Evolutionary conservation across 2,888 invertebrate genomes (phyloP).

Genomic region (Morinoia aosen): DNA sequence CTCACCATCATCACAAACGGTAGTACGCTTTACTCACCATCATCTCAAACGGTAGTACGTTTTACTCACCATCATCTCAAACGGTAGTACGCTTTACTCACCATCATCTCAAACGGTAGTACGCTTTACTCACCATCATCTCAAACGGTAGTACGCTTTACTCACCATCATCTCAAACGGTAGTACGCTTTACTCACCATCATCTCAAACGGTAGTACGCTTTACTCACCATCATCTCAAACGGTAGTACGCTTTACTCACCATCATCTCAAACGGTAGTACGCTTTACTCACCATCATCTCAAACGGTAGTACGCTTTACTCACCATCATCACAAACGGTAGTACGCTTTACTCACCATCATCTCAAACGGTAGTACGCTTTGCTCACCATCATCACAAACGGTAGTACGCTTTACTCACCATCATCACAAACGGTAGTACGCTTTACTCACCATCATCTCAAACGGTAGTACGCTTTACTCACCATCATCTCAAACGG

Average conservation of each 20-base stretch:
- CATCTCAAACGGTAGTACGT: neutral
- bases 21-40: no score
- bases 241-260: neutral
- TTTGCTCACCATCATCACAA: conserved; percentile 5
- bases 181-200: neutral
- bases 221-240: no score
- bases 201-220: neutral
- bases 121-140: neutral
- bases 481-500: no score
- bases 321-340: conserved; percentile 28
- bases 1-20: conserved; percentile 28
- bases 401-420: no score
- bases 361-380: neutral
- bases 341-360: no score
- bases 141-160: neutral
- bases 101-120: no score
- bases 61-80: conserved; percentile 2
- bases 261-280: neutral
- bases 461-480: neutral
- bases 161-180: no score
- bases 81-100: no score
- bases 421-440: no score
- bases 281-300: no score
- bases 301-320: neutral
- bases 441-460: neutral